Evolutionary conservation across 2,888 invertebrate species (phyloP), one percentile per base, ranked within the genome.

Genomic region (Aspidapion aeneum): DNA sequence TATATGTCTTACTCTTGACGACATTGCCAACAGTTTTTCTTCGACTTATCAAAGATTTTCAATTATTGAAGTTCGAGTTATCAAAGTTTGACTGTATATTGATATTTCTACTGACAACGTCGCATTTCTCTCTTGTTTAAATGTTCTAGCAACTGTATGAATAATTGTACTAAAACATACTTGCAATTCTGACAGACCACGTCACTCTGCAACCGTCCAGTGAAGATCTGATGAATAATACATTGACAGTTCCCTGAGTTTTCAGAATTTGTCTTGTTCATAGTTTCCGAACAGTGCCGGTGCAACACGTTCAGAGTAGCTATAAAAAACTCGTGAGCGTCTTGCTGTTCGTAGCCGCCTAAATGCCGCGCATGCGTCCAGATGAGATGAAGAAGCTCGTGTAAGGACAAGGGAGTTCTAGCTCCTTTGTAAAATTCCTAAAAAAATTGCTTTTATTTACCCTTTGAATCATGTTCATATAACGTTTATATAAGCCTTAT

Each of bases 281-380:
- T 72, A 7, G 77, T 74, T 50, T 76, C 75, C 18, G 71, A 66
- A 70, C 87, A 92, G 75, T 94, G 93, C 78, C 92, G 86, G 79
- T 98, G 98, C 65, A 98, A 82, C 9, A 97, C 91, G 76, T 97
- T 94, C 7, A 98, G 84, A 0, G 95, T 93, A 49, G 97, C 96
- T 69, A 98, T 96, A 77, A 98, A 95, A 82, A 98, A 98, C 82
- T 99, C 98, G 77, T 99, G 98, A 20, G 98, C 98, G 79, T 99
- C 98, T 79, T 98, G 98, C 77, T 98, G 98, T 78, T 96, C 94
- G 78, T 96, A 95, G 58, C 96, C 96, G 21, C 96, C 95, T 72
- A 98, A 85, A 79, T 97, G 94, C 61, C 91, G 87, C 55, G 95
- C 96, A 81, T 97, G 94, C n/a, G 93, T 95, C 97, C 96, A 98